phyloP scores from a whole-genome alignment of 2,888 invertebrate species.

The Catocala nupta region DNA sequence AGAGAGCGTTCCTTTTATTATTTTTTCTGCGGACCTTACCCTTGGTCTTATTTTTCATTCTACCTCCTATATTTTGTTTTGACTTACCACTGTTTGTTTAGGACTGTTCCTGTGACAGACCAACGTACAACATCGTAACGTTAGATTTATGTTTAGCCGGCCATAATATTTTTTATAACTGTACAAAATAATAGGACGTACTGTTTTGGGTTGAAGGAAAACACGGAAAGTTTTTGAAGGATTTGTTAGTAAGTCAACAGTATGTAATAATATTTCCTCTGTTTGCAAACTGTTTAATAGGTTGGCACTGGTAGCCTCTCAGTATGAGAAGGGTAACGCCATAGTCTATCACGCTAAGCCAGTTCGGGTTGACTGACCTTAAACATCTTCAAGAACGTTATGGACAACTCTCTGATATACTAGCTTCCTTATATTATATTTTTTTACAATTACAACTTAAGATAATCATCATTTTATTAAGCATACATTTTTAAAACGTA shows the following conservation, averaged over 20 bases:
- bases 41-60: slow-evolving; percentile 41
- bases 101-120: slow-evolving; percentile 33
- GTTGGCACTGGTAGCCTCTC: too few relatives aligned
- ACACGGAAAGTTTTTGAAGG: not conserved
- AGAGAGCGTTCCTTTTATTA: slow-evolving; percentile 15
- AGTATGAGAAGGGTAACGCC: too few relatives aligned
- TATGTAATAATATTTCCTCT: too few relatives aligned
- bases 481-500: too few relatives aligned
- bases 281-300: too few relatives aligned
- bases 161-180: slow-evolving; percentile 6
- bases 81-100: slow-evolving; percentile 43
- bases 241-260: not conserved
- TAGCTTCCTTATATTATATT: too few relatives aligned
- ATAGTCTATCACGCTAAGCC: too few relatives aligned
- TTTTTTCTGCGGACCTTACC: slow-evolving; percentile 39
- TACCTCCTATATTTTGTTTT: slow-evolving; percentile 41
- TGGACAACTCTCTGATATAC: too few relatives aligned
- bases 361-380: too few relatives aligned
- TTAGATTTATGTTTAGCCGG: slow-evolving; percentile 8
- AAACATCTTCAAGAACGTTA: too few relatives aligned
- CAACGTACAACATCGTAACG: slow-evolving; percentile 26
- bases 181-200: slow-evolving; percentile 6
- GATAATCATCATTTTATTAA: too few relatives aligned
- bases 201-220: not conserved
- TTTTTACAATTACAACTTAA: too few relatives aligned